Evolutionary conservation across 2,113 vertebrate species (phyloP).

Genomic region (Agelaius tricolor): DNA sequence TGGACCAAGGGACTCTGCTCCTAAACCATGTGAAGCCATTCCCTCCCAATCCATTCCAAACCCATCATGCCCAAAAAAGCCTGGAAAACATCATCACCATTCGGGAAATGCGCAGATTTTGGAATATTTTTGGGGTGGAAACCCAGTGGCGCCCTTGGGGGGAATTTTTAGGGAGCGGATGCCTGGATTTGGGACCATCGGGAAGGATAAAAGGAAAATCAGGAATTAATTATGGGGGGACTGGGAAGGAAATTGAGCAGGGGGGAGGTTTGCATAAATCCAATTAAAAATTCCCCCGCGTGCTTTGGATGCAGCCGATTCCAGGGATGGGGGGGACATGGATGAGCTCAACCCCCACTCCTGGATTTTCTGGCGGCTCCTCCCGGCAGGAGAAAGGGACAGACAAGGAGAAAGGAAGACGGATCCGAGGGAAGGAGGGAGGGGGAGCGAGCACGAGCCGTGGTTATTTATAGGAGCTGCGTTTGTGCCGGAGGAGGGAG

Average conservation of each 20-base stretch:
- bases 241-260: accelerated
- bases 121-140: background rate
- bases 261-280: background rate
- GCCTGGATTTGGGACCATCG: background rate
- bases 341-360: background rate
- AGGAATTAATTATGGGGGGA: background rate
- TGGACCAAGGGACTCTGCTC: accelerated
- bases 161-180: background rate
- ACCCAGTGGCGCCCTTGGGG: accelerated
- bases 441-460: background rate
- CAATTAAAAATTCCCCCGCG: accelerated
- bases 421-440: background rate
- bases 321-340: accelerated
- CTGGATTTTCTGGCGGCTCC: background rate
- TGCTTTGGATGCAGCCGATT: accelerated
- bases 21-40: accelerated
- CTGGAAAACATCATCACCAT: background rate
- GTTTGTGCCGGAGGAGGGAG: constrained; percentile 36
- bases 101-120: accelerated
- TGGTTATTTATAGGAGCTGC: constrained; percentile 64
- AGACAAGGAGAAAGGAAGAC: constrained; percentile 15
- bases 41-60: too few species aligned
- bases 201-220: background rate
- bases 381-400: background rate
- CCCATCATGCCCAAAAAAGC: accelerated